A percentile compares a stretch with the other conserved stretches of the same genome.
Evolutionary conservation across 1,140 invertebrate species (phyloP).

Genomic region (Branchinecta lindahli): DNA sequence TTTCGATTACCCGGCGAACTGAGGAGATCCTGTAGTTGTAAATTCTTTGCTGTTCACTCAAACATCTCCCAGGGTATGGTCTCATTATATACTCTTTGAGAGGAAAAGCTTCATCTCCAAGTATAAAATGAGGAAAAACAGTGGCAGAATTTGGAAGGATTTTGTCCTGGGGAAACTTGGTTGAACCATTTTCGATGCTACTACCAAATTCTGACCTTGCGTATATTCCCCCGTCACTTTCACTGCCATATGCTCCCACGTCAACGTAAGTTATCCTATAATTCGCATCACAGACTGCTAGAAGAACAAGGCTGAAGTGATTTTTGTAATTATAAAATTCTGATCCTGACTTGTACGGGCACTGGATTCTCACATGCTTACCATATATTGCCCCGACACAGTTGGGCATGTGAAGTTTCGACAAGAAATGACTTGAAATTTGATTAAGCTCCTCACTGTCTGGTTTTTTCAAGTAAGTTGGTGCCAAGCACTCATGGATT

Average conservation of each 20-base stretch:
- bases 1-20: slow-evolving; percentile 13
- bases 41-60: slow-evolving; percentile 22
- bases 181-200: slow-evolving; percentile 24
- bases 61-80: too few species aligned
- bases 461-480: slow-evolving; percentile 22
- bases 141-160: slow-evolving; percentile 22
- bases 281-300: too few species aligned
- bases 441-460: slow-evolving; percentile 21
- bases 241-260: slow-evolving; percentile 31
- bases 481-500: slow-evolving; percentile 16
- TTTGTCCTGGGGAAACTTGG: slow-evolving; percentile 24
- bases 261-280: slow-evolving; percentile 32
- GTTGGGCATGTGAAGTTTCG: slow-evolving; percentile 23
- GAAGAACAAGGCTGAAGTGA: slow-evolving; percentile 20
- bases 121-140: slow-evolving; percentile 27
- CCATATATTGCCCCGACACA: slow-evolving; percentile 25
- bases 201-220: slow-evolving; percentile 25
- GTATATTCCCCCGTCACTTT: slow-evolving; percentile 31
- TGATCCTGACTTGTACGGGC: slow-evolving; percentile 18
- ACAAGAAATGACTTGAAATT: slow-evolving; percentile 20
- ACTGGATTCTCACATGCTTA: slow-evolving; percentile 24
- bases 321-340: slow-evolving; percentile 23
- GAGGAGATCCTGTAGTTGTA: slow-evolving; percentile 25
- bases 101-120: slow-evolving; percentile 35
- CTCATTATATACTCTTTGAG: slow-evolving; percentile 28